phyloP scores from a whole-genome alignment of 1,140 invertebrate genomes.

The Heliothis virescens region DNA sequence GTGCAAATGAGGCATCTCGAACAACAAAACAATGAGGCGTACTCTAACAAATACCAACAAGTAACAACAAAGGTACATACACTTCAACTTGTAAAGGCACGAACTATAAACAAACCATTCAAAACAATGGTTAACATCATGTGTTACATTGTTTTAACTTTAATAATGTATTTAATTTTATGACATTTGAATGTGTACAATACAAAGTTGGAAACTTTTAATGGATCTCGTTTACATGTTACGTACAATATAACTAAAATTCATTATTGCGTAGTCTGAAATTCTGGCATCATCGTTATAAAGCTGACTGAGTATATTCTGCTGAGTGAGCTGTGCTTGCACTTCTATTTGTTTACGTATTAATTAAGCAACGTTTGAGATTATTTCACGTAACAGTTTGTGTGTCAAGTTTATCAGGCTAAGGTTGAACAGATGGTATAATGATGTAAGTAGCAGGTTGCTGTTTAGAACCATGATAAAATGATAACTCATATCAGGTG shows the following conservation, averaged over 20 bases:
- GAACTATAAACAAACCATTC: conserved; percentile 60
- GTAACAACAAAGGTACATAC: conserved; percentile 45
- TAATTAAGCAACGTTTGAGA: background rate
- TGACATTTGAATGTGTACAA: background rate
- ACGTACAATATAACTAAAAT: background rate
- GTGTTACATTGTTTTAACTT: conserved; percentile 36
- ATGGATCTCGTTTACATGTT: conserved; percentile 40
- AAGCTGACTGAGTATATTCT: background rate
- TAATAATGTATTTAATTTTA: conserved; percentile 28
- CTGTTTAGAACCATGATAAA: too few species aligned
- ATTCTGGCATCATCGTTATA: background rate
- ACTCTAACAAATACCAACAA: conserved; percentile 48
- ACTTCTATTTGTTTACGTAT: background rate
- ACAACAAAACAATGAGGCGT: conserved; percentile 24
- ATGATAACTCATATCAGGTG: too few species aligned
- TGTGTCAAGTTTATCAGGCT: too few species aligned
- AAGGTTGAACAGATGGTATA: too few species aligned
- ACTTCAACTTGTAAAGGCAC: conserved; percentile 61
- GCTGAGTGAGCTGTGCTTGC: background rate
- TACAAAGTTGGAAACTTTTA: background rate
- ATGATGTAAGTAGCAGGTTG: too few species aligned
- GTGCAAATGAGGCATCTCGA: background rate
- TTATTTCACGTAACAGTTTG: background rate
- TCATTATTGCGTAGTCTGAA: background rate
- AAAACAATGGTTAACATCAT: conserved; percentile 58